These are phyloP conservation scores for Muntiacus reevesi DNA, from an alignment of 2,113 vertebrate genomes.

Conservation along the genomic window DNA sequence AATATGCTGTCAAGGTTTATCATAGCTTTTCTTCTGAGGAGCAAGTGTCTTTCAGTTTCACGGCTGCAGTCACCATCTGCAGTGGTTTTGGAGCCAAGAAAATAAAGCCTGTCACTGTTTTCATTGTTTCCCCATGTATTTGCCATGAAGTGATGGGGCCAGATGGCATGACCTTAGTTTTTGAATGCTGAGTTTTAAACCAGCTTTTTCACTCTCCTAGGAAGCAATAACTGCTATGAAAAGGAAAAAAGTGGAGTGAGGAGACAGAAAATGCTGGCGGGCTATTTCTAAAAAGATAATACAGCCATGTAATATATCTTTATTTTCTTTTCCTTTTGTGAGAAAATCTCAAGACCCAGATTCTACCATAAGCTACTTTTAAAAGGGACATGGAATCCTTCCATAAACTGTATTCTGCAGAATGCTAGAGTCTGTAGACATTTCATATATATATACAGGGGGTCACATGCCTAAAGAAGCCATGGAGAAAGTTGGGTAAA, in stretches of 20 bases:
- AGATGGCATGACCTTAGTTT: not conserved
- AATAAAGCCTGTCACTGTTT: not conserved
- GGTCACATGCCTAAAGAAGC: not conserved
- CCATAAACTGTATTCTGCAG: not conserved
- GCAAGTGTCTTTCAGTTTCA: not conserved
- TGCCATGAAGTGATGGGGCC: not conserved
- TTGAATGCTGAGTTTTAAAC: not conserved
- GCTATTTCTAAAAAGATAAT: not conserved
- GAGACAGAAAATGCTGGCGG: not conserved
- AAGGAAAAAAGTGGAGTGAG: not conserved
- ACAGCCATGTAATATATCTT: not conserved
- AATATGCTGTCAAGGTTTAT: not conserved
- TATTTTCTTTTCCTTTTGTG: not conserved
- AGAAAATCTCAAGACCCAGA: not conserved
- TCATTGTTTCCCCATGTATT: not conserved
- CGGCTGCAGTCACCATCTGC: not conserved
- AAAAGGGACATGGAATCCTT: not conserved
- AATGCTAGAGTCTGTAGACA: not conserved
- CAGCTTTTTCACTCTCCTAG: not conserved
- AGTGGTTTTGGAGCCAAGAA: not conserved
- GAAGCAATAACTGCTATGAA: not conserved
- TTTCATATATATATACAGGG: not conserved
- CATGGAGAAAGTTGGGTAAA: not conserved
- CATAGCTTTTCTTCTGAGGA: not conserved
- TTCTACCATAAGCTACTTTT: not conserved